Evolutionary conservation across 2,113 vertebrate species (phyloP).

Genomic region (Dendrocopos noguchii): DNA sequence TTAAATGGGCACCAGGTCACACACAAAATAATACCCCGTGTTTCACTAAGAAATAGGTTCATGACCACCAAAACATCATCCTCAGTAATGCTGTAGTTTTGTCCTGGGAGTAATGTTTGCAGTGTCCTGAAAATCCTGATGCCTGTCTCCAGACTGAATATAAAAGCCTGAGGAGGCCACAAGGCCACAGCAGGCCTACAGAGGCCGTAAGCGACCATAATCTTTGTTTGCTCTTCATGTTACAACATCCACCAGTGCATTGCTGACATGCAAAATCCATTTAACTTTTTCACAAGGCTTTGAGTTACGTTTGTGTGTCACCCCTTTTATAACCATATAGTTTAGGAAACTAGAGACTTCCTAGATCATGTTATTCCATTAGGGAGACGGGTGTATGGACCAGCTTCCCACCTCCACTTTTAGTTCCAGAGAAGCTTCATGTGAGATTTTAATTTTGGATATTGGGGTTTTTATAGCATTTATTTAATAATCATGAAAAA

Average conservation of each 20-base stretch:
- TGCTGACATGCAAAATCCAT: not conserved
- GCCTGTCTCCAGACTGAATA: not conserved
- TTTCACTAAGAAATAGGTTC: not conserved
- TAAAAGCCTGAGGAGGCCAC: not conserved
- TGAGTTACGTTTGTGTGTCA: not conserved
- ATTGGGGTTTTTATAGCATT: not conserved
- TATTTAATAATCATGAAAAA: not conserved
- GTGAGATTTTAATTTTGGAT: not conserved
- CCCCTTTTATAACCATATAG: not conserved
- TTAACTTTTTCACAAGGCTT: not conserved
- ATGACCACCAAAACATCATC: not conserved
- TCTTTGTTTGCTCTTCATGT: not conserved
- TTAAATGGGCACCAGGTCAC: no score
- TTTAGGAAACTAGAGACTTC: not conserved
- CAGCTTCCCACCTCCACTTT: not conserved
- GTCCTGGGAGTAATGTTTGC: not conserved
- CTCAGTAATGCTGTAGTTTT: not conserved
- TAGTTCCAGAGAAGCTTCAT: not conserved
- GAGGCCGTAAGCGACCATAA: not conserved
- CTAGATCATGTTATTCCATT: not conserved
- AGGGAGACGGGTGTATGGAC: not conserved
- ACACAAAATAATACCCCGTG: no score
- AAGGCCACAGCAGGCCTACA: not conserved
- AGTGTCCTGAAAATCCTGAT: not conserved
- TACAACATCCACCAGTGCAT: not conserved